Base-by-base conservation (phyloP, 2,888 invertebrate genomes). In the Anthophora plumipes region DNA sequence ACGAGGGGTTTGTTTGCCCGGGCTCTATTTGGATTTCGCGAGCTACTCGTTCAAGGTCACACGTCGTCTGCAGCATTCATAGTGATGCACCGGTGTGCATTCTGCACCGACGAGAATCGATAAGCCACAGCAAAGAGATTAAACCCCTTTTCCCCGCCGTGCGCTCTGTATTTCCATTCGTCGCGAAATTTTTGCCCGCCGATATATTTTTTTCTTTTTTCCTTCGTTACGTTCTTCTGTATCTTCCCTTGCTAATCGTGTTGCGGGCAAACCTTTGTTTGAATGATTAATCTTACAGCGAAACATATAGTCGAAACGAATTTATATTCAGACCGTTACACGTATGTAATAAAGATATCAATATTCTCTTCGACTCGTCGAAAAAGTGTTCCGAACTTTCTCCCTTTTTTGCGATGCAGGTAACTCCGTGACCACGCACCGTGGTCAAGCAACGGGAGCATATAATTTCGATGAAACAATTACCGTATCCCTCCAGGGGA, bases 31-130 rank as follows among this genome's bases (percentile, higher is more conserved):
- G 61, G 54, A 61, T 77, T 78, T 82, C 64, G 66, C 71, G 63
- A 70, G 48, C 76, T 41, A 75, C 75, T 82, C 77, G 83, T 83
- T 83, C 84, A 84, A 84, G 84, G 84, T 83, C 77, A 61, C 57
- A 52, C 50, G 59, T 80, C 57, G 77, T 84, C 80, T 71, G 84
- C 84, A 77, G 83, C 84, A 74, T 71, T 71, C 71, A 83, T 83
- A 83, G 83, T 69, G 80, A 84, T 84, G 84, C 83, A 80, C 73
- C 70, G 39, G 46, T 55, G 46, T 74, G 83, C 68, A 64, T 72
- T 72, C 71, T 77, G 73, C 74, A 71, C 60, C 67, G 55, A 59
- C 67, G 57, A 46, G 66, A 83, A 83, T 84, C 84, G 77, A 84
- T 84, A 84, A 59, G 68, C 75, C 83, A 77, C 76, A 50, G 57